Evolutionary conservation across 1,140 invertebrate genomes (phyloP).

Genomic region (Phocides pigmalion): DNA sequence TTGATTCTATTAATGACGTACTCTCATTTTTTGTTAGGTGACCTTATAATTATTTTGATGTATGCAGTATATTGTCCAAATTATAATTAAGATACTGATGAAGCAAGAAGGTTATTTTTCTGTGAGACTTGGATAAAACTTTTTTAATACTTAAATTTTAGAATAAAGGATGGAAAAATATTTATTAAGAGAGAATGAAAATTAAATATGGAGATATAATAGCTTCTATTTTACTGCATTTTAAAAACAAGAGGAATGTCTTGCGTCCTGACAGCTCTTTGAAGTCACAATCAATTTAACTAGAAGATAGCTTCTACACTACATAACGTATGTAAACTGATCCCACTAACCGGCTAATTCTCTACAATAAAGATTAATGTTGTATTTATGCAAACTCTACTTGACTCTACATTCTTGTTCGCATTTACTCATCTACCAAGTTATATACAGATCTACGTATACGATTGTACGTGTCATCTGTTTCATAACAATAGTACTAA

Average conservation of each 20-base stretch:
- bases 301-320: constrained; percentile 24
- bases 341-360: constrained; percentile 14
- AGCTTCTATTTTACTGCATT: neutral
- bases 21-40: no score
- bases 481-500: neutral
- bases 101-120: no score
- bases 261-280: constrained; percentile 17
- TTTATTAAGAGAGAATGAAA: no score
- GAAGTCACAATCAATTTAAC: constrained; percentile 31
- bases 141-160: no score
- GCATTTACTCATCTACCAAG: neutral
- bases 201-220: no score
- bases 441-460: neutral
- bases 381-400: constrained; percentile 22
- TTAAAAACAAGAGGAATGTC: neutral
- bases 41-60: neutral
- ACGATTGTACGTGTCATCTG: no score
- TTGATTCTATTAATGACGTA: no score
- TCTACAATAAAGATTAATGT: constrained; percentile 29
- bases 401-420: constrained; percentile 11
- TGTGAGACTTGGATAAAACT: no score
- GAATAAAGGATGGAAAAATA: no score
- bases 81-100: no score
- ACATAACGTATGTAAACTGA: constrained; percentile 18
- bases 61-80: no score